Evolutionary conservation across 37 sponge, comb jelly and placozoan genomes (phyloP).

Genomic region (Spongilla lacustris): DNA sequence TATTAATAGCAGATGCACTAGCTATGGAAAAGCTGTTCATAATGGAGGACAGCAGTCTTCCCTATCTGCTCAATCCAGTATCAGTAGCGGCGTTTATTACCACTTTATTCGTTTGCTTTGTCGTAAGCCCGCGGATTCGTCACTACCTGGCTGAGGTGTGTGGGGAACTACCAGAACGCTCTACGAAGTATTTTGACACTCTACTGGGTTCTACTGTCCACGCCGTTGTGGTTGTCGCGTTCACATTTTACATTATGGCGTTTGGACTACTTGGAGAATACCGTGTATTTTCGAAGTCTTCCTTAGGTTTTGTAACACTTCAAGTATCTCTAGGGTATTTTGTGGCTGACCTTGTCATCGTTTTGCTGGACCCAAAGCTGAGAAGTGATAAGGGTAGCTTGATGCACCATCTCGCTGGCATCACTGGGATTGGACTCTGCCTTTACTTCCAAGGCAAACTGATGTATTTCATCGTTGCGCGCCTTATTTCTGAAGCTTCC

Average conservation of each 20-base stretch:
- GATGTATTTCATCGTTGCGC: slow-evolving; percentile 53
- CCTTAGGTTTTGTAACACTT: slow-evolving; percentile 26
- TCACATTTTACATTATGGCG: slow-evolving; percentile 9
- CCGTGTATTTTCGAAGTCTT: slow-evolving; percentile 39
- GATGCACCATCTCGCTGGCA: slow-evolving; percentile 44
- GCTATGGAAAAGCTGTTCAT: background rate
- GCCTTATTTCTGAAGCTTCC: slow-evolving; percentile 50
- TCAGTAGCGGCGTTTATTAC: background rate
- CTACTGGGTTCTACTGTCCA: slow-evolving; percentile 62
- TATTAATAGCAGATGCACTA: too few relatives aligned
- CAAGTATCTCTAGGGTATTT: slow-evolving; percentile 72
- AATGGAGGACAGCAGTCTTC: background rate
- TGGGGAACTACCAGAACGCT: background rate
- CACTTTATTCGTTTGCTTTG: slow-evolving; percentile 10
- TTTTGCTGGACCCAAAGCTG: slow-evolving; percentile 42
- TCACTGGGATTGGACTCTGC: slow-evolving; percentile 27
- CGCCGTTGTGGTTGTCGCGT: slow-evolving; percentile 21
- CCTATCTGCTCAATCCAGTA: slow-evolving; percentile 13
- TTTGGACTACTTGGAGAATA: slow-evolving; percentile 17
- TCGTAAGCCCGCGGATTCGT: slow-evolving; percentile 18
- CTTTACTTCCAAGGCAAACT: slow-evolving; percentile 31
- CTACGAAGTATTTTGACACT: slow-evolving; percentile 25
- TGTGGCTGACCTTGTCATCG: slow-evolving; percentile 47
- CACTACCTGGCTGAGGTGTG: background rate
- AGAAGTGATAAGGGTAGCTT: slow-evolving; percentile 16